These are phyloP conservation scores for Syngnathus acus DNA, from an alignment of 2,797 vertebrate genomes.

Conservation along the genomic window DNA sequence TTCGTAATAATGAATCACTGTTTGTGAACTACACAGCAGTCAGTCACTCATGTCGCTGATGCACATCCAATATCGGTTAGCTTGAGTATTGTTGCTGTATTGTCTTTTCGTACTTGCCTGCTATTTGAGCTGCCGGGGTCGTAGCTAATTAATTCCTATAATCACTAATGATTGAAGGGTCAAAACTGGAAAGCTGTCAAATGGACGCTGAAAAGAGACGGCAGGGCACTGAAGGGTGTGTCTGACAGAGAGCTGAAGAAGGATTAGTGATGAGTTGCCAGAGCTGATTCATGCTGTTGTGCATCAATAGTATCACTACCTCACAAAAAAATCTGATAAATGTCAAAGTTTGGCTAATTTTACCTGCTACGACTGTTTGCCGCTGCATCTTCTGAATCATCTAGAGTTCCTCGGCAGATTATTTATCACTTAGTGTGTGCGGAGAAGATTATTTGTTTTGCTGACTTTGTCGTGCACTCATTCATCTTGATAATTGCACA, in stretches of 20 bases:
- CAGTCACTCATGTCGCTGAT: background rate
- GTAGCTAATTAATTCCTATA: slow-evolving; percentile 52
- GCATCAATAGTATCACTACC: background rate
- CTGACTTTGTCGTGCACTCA: background rate
- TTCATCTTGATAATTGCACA: background rate
- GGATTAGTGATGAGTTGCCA: background rate
- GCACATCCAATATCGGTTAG: background rate
- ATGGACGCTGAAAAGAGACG: slow-evolving; percentile 18
- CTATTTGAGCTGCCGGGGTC: slow-evolving; percentile 20
- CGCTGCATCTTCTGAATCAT: background rate
- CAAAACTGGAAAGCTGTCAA: slow-evolving; percentile 46
- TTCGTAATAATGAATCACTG: background rate
- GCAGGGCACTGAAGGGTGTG: slow-evolving; percentile 8
- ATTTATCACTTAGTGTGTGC: background rate
- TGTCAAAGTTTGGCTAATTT: background rate
- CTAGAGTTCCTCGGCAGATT: background rate
- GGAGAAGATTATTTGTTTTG: background rate
- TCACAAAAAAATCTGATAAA: background rate
- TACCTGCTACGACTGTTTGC: background rate
- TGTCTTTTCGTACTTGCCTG: background rate
- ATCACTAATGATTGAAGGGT: slow-evolving; percentile 56
- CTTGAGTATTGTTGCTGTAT: background rate
- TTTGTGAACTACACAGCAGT: background rate
- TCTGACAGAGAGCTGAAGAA: slow-evolving; percentile 2
- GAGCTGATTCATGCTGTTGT: background rate